phyloP scores from a whole-genome alignment of 2,113 vertebrate species.

The Gymnogyps californianus region DNA sequence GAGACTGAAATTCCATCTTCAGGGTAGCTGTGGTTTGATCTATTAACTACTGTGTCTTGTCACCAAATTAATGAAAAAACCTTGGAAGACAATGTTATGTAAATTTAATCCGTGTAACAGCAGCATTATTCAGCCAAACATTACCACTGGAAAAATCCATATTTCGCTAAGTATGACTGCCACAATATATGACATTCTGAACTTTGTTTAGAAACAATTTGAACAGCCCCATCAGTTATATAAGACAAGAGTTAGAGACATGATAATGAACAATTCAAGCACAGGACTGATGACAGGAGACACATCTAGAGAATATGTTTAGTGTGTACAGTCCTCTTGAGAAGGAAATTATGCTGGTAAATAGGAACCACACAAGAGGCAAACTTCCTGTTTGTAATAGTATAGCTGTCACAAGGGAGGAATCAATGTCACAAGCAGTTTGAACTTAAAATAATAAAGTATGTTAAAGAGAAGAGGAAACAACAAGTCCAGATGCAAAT shows the following conservation, averaged over 20 bases:
- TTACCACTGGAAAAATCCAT: neutral
- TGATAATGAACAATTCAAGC: neutral
- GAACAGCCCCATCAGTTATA: neutral
- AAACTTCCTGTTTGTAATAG: neutral
- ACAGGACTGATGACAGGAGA: neutral
- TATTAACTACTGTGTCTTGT: neutral
- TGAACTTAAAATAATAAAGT: neutral
- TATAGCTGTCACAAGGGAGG: neutral
- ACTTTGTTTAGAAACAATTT: neutral
- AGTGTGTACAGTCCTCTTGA: neutral
- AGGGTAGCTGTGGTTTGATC: neutral
- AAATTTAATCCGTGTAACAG: slow-evolving; percentile 1
- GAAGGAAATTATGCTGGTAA: neutral
- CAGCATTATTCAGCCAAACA: neutral
- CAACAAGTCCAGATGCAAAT: neutral
- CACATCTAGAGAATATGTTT: neutral
- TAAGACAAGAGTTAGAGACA: neutral
- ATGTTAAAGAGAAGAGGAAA: neutral
- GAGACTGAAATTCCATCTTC: neutral
- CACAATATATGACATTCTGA: neutral
- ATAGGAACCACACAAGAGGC: neutral
- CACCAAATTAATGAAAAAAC: slow-evolving; percentile 14
- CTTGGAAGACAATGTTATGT: neutral
- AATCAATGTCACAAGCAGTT: neutral
- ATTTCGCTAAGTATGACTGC: neutral